Percentiles rank a stretch among this genome's conserved stretches.
These are phyloP conservation scores for Priapulus caudatus DNA, from an alignment of 2,888 invertebrate species.

Conservation along the genomic window DNA sequence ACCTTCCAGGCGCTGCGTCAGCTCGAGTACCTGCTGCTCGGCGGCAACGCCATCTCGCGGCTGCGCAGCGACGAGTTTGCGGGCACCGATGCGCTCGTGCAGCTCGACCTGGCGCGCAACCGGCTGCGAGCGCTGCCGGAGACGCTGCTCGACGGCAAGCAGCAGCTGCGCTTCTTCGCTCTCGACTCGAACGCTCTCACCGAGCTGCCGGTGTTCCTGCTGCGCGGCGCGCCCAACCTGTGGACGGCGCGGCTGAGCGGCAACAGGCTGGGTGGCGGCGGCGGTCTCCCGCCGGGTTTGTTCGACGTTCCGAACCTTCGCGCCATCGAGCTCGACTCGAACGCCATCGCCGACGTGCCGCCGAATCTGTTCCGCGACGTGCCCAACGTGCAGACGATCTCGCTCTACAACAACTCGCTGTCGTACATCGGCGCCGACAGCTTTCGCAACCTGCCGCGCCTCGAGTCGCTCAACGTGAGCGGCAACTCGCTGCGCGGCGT, in stretches of 20 bases:
- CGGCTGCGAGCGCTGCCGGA: not conserved
- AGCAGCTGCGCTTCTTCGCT: not conserved
- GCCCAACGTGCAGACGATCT: not conserved
- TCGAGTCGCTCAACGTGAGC: not conserved
- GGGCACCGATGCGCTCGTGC: not conserved
- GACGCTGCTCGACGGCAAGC: not conserved
- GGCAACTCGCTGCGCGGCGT: not conserved
- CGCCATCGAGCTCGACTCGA: not conserved
- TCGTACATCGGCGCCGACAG: not conserved
- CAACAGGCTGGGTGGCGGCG: not conserved
- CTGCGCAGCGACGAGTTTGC: not conserved
- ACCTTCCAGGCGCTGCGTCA: not conserved
- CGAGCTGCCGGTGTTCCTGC: not conserved
- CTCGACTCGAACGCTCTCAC: not conserved
- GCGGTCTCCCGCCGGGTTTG: not conserved
- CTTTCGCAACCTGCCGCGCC: not conserved
- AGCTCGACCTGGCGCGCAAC: not conserved
- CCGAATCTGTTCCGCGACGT: not conserved
- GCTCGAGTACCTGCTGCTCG: not conserved
- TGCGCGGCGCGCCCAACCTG: not conserved
- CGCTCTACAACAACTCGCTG: not conserved
- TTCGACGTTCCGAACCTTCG: not conserved
- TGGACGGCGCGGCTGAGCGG: not conserved
- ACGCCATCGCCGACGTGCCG: not conserved
- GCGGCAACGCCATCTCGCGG: not conserved